A percentile compares a stretch with the other conserved stretches of the same genome.
Evolutionary conservation across 1,140 invertebrate genomes (phyloP).

Genomic region (Arctopsyche grandis): DNA sequence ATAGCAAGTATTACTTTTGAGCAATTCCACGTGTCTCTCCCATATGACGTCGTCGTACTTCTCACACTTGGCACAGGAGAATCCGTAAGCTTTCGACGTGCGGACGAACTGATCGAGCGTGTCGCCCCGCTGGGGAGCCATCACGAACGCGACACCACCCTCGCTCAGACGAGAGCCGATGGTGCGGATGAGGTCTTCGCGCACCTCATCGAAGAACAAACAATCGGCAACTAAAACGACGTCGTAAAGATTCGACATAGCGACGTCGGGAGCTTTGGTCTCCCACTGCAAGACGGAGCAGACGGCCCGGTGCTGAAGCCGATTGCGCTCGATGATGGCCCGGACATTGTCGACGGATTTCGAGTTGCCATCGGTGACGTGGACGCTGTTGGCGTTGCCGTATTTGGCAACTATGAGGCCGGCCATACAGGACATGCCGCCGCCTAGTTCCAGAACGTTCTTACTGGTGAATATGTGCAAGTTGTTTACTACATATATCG

Average conservation of each 20-base stretch:
- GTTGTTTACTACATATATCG: conserved; percentile 79
- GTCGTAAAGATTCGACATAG: conserved; percentile 67
- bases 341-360: conserved; percentile 80
- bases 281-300: conserved; percentile 67
- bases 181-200: conserved; percentile 75
- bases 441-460: conserved; percentile 81
- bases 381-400: conserved; percentile 68
- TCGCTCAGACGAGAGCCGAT: conserved; percentile 75
- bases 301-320: conserved; percentile 61
- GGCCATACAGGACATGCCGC: conserved; percentile 87
- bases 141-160: conserved; percentile 75
- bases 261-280: conserved; percentile 52
- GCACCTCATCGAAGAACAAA: conserved; percentile 84
- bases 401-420: conserved; percentile 80
- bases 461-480: conserved; percentile 72
- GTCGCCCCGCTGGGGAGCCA: conserved; percentile 79
- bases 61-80: conserved; percentile 67
- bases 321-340: conserved; percentile 72
- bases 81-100: conserved; percentile 69
- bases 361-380: conserved; percentile 83
- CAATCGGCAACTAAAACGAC: conserved; percentile 82
- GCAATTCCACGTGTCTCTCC: conserved; percentile 72
- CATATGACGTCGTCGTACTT: conserved; percentile 74
- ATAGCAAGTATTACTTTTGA: conserved; percentile 70
- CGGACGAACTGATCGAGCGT: conserved; percentile 78